Base-by-base conservation (phyloP, 1,140 invertebrate species). In the Aphelenchoides besseyi region DNA sequence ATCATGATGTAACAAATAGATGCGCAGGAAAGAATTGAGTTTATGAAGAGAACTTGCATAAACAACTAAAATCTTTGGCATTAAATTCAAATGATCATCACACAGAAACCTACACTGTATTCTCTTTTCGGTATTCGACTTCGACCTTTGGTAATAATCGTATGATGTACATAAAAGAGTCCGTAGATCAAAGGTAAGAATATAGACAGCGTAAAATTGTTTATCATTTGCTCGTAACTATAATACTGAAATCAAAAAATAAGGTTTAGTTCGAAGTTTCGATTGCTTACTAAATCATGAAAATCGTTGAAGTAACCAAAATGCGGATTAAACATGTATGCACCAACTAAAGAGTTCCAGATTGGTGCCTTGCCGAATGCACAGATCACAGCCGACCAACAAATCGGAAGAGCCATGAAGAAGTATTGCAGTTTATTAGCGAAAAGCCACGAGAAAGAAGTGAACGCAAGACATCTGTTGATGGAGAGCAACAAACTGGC, bases 31-130 rank as follows among this genome's bases (percentile, higher is more conserved):
- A 59, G 55, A 5, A 59, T 59, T 33, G 18, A 8, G 18, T 59
- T 59, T 33, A 59, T 8, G 12, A 59, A 8, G 26, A 59, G 18
- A 8, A 59, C 18, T 18, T 59, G 55, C 5, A 59, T 5, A 33
- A 59, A 59, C 26, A 59, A 33, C 55, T 59, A 23, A 28, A 59
- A 59, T 18, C 41, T n/a, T n/a, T n/a, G n/a, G n/a, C n/a, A n/a
- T n/a, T n/a, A n/a, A n/a, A n/a, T n/a, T n/a, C n/a, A n/a, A n/a
- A n/a, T n/a, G n/a, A n/a, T n/a, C n/a, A n/a, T n/a, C n/a, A n/a
- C n/a, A n/a, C n/a, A n/a, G n/a, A n/a, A n/a, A 59, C 55, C 23
- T 59, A 59, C 55, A 23, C 55, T 59, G 55, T 59, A 59, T 33
- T 59, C 55, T 8, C 55, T 5, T 23, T 59, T 59, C 18, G 55